Conservation (phyloP, 2,797 vertebrate species). For the Paratrypauchen microcephalus region DNA sequence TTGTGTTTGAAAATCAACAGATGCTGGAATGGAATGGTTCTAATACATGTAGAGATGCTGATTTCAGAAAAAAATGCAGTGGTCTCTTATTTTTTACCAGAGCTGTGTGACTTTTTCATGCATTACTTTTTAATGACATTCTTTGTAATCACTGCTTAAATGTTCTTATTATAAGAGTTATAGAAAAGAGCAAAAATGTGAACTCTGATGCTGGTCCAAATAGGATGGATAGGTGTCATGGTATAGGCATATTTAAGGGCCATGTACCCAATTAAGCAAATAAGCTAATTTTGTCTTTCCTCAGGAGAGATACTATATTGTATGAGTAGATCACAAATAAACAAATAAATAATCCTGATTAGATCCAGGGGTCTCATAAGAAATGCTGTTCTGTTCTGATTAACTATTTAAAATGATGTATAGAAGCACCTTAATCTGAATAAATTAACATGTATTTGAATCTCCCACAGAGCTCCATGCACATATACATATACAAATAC, state of each 20-base stretch:
- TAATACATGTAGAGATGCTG: too few relatives aligned
- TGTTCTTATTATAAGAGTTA: neutral
- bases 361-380: neutral
- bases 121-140: neutral
- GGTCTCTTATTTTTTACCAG: too few relatives aligned
- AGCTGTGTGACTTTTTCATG: constrained; percentile 9
- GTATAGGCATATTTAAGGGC: too few relatives aligned
- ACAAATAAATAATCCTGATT: neutral
- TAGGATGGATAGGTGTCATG: neutral
- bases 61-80: too few relatives aligned
- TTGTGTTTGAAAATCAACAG: too few relatives aligned
- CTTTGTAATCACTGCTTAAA: neutral
- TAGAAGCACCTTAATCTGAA: neutral
- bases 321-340: too few relatives aligned
- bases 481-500: neutral
- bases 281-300: too few relatives aligned
- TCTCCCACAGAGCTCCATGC: neutral
- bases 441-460: constrained; percentile 7
- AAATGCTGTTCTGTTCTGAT: neutral
- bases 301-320: too few relatives aligned
- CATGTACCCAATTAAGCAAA: too few relatives aligned
- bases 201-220: neutral
- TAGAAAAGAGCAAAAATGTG: neutral
- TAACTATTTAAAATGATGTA: neutral
- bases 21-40: too few relatives aligned